Conservation (phyloP, 1,140 invertebrate species). For the Zaprionus taronus region DNA sequence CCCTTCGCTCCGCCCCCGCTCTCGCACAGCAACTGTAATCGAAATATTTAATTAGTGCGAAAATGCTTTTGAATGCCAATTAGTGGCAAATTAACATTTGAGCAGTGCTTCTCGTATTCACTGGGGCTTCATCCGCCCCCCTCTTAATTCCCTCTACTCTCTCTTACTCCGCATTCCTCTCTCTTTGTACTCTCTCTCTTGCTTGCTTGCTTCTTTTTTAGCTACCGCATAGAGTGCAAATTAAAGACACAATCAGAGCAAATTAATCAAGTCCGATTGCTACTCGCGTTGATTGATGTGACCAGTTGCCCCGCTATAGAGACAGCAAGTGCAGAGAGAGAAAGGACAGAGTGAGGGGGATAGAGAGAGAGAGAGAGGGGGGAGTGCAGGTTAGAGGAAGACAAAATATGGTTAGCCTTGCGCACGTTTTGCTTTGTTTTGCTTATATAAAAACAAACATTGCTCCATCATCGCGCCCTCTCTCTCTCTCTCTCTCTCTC, state of each 20-base stretch:
- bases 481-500: not conserved
- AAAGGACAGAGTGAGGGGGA: not conserved
- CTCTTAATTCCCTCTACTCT: conserved; percentile 17
- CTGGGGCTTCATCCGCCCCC: conserved; percentile 6
- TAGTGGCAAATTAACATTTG: conserved; percentile 81
- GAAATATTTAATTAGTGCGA: conserved; percentile 83
- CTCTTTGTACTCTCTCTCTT: not conserved
- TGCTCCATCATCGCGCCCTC: conserved; percentile 47
- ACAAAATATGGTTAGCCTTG: conserved; percentile 27
- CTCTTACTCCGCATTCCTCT: not conserved
- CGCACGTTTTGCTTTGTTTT: conserved; percentile 54
- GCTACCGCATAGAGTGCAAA: conserved; percentile 60
- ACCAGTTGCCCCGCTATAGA: conserved; percentile 39
- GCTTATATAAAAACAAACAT: conserved; percentile 71
- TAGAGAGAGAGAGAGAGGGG: conserved; percentile 24
- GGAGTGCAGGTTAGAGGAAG: not conserved
- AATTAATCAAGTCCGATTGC: conserved; percentile 78
- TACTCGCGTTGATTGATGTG: conserved; percentile 70
- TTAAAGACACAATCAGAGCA: conserved; percentile 81
- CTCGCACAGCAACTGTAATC: conserved; percentile 52
- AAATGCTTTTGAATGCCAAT: conserved; percentile 82
- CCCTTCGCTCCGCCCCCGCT: not conserved
- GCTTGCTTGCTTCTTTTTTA: conserved; percentile 22
- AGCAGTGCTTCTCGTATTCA: conserved; percentile 40
- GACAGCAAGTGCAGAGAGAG: conserved; percentile 4